phyloP scores from a whole-genome alignment of 2,797 vertebrate genomes.

The Danio jaintianensis region DNA sequence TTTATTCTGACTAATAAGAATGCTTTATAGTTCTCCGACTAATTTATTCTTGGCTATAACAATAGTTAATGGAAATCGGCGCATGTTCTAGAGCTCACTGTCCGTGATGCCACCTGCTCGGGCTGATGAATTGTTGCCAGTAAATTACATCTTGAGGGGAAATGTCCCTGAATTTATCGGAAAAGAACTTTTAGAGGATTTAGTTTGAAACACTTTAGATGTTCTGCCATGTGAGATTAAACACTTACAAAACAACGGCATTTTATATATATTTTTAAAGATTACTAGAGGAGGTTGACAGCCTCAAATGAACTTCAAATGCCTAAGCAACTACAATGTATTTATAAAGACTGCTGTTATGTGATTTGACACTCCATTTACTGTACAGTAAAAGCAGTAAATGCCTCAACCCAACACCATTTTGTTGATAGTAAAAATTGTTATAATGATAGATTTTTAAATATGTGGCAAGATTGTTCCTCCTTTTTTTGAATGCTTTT shows the following conservation, averaged over 20 bases:
- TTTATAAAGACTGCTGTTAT: neutral
- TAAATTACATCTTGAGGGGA: slow-evolving; percentile 62
- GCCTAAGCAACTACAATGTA: slow-evolving; percentile 23
- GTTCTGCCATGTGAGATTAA: neutral
- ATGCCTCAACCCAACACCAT: neutral
- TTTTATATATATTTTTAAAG: too few relatives aligned
- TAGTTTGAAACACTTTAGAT: neutral
- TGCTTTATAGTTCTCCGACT: slow-evolving; percentile 69
- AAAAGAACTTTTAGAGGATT: neutral
- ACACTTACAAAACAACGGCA: too few relatives aligned
- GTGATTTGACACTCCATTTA: neutral
- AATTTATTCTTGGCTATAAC: slow-evolving; percentile 72
- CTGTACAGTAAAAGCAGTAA: neutral
- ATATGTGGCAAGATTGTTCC: neutral
- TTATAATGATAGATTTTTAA: too few relatives aligned
- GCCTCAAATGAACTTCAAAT: slow-evolving; percentile 35
- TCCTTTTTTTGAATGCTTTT: neutral
- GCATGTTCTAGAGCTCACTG: slow-evolving; percentile 65
- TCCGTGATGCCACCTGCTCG: slow-evolving; percentile 70
- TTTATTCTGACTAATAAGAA: slow-evolving; percentile 65
- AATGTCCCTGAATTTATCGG: neutral
- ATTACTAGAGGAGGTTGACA: slow-evolving; percentile 37
- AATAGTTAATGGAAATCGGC: slow-evolving; percentile 68
- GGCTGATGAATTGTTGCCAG: slow-evolving; percentile 64
- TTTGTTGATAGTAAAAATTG: neutral